A percentile compares a stretch with the other conserved stretches of the same genome.
Conservation (phyloP, 2,113 vertebrate genomes). For the Felis catus region F.catus_Fca126_mat1.0 CM031415.1:165992501-165993000, state of each 20-base stretch:
- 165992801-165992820: background rate
- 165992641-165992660: background rate
- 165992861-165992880: background rate
- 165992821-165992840: background rate
- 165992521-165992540: too few relatives aligned
- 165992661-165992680: background rate
- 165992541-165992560: too few relatives aligned
- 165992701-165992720: background rate
- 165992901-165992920: background rate
- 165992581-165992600: too few relatives aligned
- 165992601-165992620: too few relatives aligned
- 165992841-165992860: background rate
- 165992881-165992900: background rate
- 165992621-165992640: too few relatives aligned
- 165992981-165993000: background rate
- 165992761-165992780: background rate
- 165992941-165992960: background rate
- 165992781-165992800: background rate
- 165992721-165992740: background rate
- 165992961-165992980: background rate
- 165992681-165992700: background rate
- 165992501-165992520: too few relatives aligned
- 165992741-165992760: background rate
- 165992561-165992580: too few relatives aligned
- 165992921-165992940: background rate